These are phyloP conservation scores for Ochropleura leucogaster DNA, from an alignment of 2,888 invertebrate species.

Conservation along the genomic window DNA sequence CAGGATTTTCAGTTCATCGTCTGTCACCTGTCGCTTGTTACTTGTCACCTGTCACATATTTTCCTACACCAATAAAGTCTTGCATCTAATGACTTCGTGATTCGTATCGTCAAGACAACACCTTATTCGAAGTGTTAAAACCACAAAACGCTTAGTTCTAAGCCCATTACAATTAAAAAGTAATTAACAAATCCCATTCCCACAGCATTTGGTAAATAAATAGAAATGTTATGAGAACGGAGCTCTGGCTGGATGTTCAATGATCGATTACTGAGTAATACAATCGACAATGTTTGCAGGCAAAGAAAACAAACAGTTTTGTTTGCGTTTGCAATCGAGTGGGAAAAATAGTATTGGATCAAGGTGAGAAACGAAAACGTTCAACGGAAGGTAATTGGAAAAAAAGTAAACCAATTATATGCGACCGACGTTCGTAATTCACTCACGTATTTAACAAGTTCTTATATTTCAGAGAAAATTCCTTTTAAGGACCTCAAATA, in stretches of 20 bases:
- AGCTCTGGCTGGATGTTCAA: slow-evolving; percentile 60
- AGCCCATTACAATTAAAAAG: slow-evolving; percentile 3
- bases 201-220: slow-evolving; percentile 59
- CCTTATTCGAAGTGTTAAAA: slow-evolving; percentile 10
- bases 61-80: not conserved
- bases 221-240: slow-evolving; percentile 72
- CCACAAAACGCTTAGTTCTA: slow-evolving; percentile 22
- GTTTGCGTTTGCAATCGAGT: slow-evolving; percentile 58
- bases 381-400: slow-evolving; percentile 21
- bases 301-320: slow-evolving; percentile 66
- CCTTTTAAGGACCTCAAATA: slow-evolving; percentile 23
- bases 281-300: slow-evolving; percentile 65
- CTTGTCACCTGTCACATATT: not conserved
- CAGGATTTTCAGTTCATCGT: not conserved
- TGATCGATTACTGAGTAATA: slow-evolving; percentile 56
- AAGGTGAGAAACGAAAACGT: slow-evolving; percentile 32
- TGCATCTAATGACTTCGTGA: not conserved
- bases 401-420: slow-evolving; percentile 13
- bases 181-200: slow-evolving; percentile 46
- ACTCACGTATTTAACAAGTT: slow-evolving; percentile 6
- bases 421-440: not conserved
- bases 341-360: slow-evolving; percentile 48
- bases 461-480: slow-evolving; percentile 25
- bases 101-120: slow-evolving; percentile 1
- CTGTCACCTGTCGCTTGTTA: not conserved